Conservation (phyloP, 1,140 invertebrate species). For the Caenorhabditis tropicalis region DNA sequence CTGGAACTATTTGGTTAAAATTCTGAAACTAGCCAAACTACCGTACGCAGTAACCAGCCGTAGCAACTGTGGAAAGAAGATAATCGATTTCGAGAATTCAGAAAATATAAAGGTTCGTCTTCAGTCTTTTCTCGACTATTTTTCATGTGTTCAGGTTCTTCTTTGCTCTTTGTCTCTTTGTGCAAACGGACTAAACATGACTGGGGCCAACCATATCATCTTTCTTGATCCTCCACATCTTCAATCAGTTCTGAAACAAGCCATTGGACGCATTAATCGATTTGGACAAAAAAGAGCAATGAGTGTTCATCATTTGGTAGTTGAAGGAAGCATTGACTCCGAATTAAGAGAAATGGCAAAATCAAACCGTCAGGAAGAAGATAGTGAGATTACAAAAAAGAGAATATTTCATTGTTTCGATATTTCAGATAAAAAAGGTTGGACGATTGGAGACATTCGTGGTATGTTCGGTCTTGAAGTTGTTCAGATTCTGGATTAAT, state of each 20-base stretch:
- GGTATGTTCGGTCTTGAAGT: neutral
- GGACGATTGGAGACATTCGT: conserved; percentile 16
- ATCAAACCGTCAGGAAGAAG: neutral
- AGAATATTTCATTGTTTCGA: neutral
- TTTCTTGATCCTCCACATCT: conserved; percentile 23
- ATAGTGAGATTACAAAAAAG: neutral
- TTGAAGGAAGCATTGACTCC: conserved; percentile 1
- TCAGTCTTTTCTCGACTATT: neutral
- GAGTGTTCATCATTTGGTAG: neutral
- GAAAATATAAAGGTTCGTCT: neutral
- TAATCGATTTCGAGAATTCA: neutral
- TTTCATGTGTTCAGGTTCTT: neutral
- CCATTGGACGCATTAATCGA: neutral
- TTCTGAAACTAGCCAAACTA: neutral
- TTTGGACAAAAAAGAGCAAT: conserved; percentile 8
- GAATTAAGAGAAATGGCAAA: conserved; percentile 24
- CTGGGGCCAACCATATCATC: conserved; percentile 9
- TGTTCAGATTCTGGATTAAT: neutral
- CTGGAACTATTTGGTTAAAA: neutral
- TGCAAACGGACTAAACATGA: conserved; percentile 13
- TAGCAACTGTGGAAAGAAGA: neutral
- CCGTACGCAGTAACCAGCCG: neutral
- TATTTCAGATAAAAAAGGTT: conserved; percentile 19
- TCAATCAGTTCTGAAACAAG: conserved; percentile 26
- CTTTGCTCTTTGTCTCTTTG: neutral